Evolutionary conservation across 1,140 invertebrate genomes (phyloP), one percentile per base, ranked within the genome.

Genomic region (Ladona fulva): DNA sequence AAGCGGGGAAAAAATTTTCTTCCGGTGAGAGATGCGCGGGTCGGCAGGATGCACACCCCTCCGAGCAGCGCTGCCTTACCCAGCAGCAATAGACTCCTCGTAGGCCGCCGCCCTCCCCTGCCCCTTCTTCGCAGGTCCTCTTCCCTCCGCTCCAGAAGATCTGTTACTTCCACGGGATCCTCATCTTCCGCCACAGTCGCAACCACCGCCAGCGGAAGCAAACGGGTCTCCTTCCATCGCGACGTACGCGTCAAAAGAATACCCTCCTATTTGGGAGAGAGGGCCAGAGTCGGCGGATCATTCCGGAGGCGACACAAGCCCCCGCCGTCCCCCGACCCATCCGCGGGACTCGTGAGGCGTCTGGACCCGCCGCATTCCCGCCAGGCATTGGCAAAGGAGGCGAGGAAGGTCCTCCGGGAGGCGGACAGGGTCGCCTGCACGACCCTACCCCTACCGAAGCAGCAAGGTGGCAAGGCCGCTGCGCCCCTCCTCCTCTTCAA

Each of bases 191-290:
- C 52, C 52, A 66, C 52, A 16, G 52, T 66, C 52, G 52, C 52
- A 3, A 66, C 52, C 14, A 66, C 52, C 3, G 12, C 3, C 52
- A 66, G 52, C 52, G 52, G 52, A 5, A 66, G 52, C 12, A 66
- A 66, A 22, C 87, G 90, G 81, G 93, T 95, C 82, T 94, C 93
- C 82, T 95, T 95, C 88, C 94, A 95, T 89, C 90, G 92, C 84
- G 93, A 94, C 89, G 93, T 95, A 81, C 92, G 94, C 86, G 91
- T 95, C 81, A 94, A 95, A 86, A 88, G 93, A 87, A 94, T 94
- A 85, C 52, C 52, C n/a, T 66, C 52, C 3, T 66, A 66, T 12
- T 22, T 66, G 85, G 84, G 81, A 84, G 83, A 84, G 82, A 79
- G 80, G 79, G 77, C 83, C 83, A 77, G 82, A 83, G 78, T 81